A percentile compares a stretch with the other conserved stretches of the same genome.
Evolutionary conservation across 1,140 invertebrate genomes (phyloP).

Genomic region (Drosophila pseudoobscura): DNA sequence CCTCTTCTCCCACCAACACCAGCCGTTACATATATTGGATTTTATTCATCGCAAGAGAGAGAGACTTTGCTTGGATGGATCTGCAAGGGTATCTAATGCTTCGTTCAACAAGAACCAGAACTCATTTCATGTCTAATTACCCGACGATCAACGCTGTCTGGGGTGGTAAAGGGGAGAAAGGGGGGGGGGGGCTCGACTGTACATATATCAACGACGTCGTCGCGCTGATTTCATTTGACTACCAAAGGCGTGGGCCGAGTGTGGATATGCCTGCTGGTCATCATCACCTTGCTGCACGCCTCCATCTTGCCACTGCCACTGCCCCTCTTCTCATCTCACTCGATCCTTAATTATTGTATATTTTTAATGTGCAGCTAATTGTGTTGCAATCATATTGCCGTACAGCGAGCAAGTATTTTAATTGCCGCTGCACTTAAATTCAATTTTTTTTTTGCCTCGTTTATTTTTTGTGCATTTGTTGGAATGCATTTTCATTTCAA

Average conservation of each 20-base stretch:
- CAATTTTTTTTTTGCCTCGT: constrained; percentile 48
- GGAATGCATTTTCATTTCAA: constrained; percentile 53
- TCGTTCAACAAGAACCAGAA: too few relatives aligned
- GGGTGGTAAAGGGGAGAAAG: constrained; percentile 11
- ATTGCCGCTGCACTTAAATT: constrained; percentile 65
- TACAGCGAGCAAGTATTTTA: constrained; percentile 71
- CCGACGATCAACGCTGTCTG: constrained; percentile 70
- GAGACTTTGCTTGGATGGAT: too few relatives aligned
- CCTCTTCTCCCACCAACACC: too few relatives aligned
- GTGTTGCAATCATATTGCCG: constrained; percentile 75
- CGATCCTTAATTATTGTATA: constrained; percentile 76
- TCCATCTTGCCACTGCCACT: background rate
- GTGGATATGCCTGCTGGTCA: constrained; percentile 68
- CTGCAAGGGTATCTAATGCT: too few relatives aligned
- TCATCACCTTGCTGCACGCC: constrained; percentile 47
- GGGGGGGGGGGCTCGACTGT: background rate
- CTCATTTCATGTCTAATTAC: constrained; percentile 64
- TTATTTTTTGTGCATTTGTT: constrained; percentile 34
- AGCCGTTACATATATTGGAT: too few relatives aligned
- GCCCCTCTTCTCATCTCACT: background rate
- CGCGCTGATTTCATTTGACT: constrained; percentile 79
- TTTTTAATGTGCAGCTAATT: constrained; percentile 83
- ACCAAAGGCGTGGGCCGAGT: constrained; percentile 55
- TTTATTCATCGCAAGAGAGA: too few relatives aligned
- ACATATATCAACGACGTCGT: constrained; percentile 71